A percentile compares a stretch with the other conserved stretches of the same genome.
Conservation (phyloP, 2,113 vertebrate genomes). For the Sphaerodactylus townsendi region DNA sequence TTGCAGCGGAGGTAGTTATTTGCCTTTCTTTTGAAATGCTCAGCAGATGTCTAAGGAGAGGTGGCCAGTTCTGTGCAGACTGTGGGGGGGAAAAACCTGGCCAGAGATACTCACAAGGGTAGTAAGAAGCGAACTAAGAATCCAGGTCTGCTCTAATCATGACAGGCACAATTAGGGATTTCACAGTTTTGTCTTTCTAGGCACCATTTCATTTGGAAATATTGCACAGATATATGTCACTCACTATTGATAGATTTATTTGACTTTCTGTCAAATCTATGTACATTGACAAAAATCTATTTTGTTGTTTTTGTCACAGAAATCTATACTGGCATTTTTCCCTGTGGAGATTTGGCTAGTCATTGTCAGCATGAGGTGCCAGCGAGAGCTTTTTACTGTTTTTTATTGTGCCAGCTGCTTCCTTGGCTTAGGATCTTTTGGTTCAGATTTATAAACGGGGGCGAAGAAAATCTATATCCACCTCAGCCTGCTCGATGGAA, state of each 20-base stretch:
- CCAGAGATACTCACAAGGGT: conserved; percentile 20
- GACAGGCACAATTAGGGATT: conserved; percentile 69
- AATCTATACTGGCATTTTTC: conserved; percentile 80
- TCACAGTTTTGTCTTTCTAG: conserved; percentile 76
- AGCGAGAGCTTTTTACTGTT: conserved; percentile 79
- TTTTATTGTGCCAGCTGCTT: conserved; percentile 85
- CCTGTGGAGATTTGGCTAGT: conserved; percentile 82
- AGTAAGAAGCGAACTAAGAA: conserved; percentile 51
- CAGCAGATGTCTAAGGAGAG: conserved; percentile 22
- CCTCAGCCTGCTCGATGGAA: conserved; percentile 74
- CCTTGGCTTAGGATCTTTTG: conserved; percentile 80
- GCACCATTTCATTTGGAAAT: conserved; percentile 74
- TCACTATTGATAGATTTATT: conserved; percentile 79
- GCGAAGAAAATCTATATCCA: conserved; percentile 81
- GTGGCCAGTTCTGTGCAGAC: conserved; percentile 9
- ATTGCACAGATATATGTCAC: conserved; percentile 72
- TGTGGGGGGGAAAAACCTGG: conserved; percentile 10
- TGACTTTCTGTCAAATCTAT: conserved; percentile 81
- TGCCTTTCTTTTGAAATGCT: conserved; percentile 10
- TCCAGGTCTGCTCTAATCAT: conserved; percentile 60
- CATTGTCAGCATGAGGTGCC: conserved; percentile 78
- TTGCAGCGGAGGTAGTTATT: background rate
- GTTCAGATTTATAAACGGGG: conserved; percentile 83
- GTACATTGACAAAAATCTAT: conserved; percentile 85
- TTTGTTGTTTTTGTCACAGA: conserved; percentile 82